Conservation (phyloP, 2,888 invertebrate species). For the Leptopterna dolabrata region DNA sequence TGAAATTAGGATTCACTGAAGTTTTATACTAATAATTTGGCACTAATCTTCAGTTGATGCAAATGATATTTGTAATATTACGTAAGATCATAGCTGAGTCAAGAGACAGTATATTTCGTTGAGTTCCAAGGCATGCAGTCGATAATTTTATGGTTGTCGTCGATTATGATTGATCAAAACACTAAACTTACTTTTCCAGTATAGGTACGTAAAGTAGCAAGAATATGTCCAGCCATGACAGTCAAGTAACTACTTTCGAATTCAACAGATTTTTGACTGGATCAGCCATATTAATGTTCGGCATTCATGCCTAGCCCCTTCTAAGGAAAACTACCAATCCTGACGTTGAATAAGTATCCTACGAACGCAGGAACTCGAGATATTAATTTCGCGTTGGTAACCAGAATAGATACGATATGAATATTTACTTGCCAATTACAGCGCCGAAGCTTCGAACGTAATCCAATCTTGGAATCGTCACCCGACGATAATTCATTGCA, state of each 20-base stretch:
- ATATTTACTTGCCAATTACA: not conserved
- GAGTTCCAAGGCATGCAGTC: no score
- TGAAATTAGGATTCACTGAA: no score
- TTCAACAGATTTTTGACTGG: not conserved
- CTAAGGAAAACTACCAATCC: not conserved
- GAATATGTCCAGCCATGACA: no score
- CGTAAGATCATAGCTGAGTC: no score
- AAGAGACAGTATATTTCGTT: no score
- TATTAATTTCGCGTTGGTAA: not conserved
- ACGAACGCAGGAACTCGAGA: not conserved
- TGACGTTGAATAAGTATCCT: not conserved
- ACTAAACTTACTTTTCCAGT: no score
- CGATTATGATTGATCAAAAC: no score
- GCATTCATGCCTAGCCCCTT: not conserved
- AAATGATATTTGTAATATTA: no score
- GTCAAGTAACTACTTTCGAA: not conserved
- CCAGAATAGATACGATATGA: not conserved
- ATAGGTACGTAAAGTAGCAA: no score
- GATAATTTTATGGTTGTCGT: no score
- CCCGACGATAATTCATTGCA: not conserved
- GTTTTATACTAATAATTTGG: no score
- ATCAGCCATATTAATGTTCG: not conserved
- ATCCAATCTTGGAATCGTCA: not conserved
- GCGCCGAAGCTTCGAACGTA: not conserved
- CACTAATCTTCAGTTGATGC: no score